Conservation (phyloP, 2,113 vertebrate species). For the Ophthalmolycus amberensis region DNA sequence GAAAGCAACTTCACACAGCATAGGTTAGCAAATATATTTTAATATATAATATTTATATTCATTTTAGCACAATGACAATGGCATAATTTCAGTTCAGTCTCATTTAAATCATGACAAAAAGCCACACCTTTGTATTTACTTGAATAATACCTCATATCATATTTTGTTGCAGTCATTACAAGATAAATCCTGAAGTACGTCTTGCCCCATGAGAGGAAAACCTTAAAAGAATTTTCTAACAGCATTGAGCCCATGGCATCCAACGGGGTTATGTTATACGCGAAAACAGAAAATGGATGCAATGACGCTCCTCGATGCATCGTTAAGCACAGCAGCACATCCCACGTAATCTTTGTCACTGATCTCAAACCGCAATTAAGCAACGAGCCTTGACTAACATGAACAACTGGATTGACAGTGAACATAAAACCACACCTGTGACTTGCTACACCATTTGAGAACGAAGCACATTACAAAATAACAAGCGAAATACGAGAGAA, state of each 20-base stretch:
- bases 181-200: constrained; percentile 69
- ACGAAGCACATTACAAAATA: constrained; percentile 11
- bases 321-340: constrained; percentile 11
- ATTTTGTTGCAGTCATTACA: constrained; percentile 66
- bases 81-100: constrained; percentile 82
- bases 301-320: not conserved
- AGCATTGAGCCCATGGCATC: constrained; percentile 69
- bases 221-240: constrained; percentile 64
- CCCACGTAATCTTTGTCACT: not conserved
- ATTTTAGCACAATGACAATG: constrained; percentile 87
- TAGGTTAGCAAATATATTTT: constrained; percentile 89
- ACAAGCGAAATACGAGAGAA: not conserved
- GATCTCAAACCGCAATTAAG: constrained; percentile 4
- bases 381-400: not conserved
- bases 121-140: constrained; percentile 67
- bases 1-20: constrained; percentile 20
- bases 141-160: constrained; percentile 56
- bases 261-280: constrained; percentile 36
- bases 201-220: constrained; percentile 53
- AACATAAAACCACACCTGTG: constrained; percentile 3
- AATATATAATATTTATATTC: constrained; percentile 87
- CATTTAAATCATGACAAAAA: constrained; percentile 83
- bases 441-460: constrained; percentile 29
- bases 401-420: not conserved
- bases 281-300: constrained; percentile 8